phyloP scores from a whole-genome alignment of 2,888 invertebrate species.

The Ypsolopha sequella region DNA sequence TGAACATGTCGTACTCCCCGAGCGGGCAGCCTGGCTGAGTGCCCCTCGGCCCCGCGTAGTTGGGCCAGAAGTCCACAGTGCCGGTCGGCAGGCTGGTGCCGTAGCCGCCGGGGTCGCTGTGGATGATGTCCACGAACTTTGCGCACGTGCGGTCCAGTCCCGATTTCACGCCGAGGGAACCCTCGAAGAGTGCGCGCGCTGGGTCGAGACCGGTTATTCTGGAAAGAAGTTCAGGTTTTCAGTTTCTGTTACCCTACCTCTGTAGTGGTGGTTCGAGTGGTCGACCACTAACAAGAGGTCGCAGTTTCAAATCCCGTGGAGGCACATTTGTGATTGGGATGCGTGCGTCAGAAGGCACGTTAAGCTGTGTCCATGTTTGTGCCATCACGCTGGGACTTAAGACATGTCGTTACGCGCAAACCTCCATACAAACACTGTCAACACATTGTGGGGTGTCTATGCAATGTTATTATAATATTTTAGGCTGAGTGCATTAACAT shows the following conservation, averaged over 20 bases:
- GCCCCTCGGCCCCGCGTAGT: constrained; percentile 42
- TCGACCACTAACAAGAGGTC: neutral
- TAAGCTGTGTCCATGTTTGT: neutral
- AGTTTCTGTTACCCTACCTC: neutral
- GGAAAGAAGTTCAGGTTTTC: constrained; percentile 6
- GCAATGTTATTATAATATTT: no score
- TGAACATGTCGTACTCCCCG: constrained; percentile 38
- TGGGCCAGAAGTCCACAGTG: constrained; percentile 73
- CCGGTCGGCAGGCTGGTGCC: constrained; percentile 62
- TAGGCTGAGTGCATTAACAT: no score
- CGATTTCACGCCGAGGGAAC: constrained; percentile 29
- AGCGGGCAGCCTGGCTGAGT: constrained; percentile 69
- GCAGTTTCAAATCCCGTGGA: neutral
- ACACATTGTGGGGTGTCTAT: no score
- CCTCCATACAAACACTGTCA: no score
- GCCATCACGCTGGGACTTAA: no score
- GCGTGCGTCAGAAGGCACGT: neutral
- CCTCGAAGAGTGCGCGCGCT: constrained; percentile 69
- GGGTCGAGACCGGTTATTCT: constrained; percentile 73
- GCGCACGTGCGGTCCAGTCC: constrained; percentile 63
- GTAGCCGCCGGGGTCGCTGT: constrained; percentile 73
- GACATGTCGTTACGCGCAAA: no score
- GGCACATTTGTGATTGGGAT: neutral
- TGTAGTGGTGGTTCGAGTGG: neutral
- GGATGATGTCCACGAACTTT: constrained; percentile 74